Conservation (phyloP, 2,888 invertebrate genomes). For the Troilus luridus region DNA sequence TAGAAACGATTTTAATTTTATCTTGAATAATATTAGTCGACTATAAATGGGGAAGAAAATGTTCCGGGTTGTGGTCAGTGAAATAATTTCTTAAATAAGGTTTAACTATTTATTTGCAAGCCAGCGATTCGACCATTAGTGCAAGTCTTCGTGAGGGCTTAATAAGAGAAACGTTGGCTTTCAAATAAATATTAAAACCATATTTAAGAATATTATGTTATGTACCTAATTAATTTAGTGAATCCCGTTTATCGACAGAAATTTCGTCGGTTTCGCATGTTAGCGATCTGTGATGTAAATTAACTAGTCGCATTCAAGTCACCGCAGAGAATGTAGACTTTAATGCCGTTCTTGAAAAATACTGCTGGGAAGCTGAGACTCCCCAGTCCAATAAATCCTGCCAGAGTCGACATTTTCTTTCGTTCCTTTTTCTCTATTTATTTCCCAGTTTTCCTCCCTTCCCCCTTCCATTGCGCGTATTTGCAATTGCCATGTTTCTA, state of each 20-base stretch:
- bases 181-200: too few relatives aligned
- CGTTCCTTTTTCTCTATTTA: conserved; percentile 39
- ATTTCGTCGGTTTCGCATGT: not conserved
- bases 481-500: conserved; percentile 19
- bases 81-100: too few relatives aligned
- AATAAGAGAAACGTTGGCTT: too few relatives aligned
- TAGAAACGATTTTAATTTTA: too few relatives aligned
- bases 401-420: conserved; percentile 35
- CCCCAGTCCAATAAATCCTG: conserved; percentile 36
- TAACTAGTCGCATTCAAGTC: conserved; percentile 3
- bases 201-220: too few relatives aligned
- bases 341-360: conserved; percentile 40
- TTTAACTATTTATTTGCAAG: too few relatives aligned
- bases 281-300: not conserved
- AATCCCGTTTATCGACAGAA: not conserved
- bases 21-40: too few relatives aligned
- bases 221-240: not conserved
- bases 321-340: not conserved
- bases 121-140: too few relatives aligned
- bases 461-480: not conserved
- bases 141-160: too few relatives aligned
- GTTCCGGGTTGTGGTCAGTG: too few relatives aligned
- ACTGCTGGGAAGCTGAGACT: conserved; percentile 27
- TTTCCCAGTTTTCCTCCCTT: conserved; percentile 36
- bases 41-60: too few relatives aligned